Conservation (phyloP, 2,888 invertebrate genomes). For the Mesorhabditis sp. region DNA sequence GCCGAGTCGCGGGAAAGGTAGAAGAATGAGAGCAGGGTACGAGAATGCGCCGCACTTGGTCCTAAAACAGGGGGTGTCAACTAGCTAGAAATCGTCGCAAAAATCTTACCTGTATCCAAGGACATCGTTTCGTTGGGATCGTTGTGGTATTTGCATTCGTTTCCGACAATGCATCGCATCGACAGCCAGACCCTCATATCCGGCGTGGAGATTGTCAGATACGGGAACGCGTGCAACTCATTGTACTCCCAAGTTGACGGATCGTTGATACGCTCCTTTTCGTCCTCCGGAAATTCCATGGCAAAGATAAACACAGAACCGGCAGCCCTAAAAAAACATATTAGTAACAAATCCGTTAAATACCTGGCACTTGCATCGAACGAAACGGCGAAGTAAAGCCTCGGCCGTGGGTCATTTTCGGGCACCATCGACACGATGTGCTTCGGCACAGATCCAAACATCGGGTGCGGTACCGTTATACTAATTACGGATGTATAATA, state of each 20-base stretch:
- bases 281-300: not conserved
- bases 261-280: not conserved
- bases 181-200: not conserved
- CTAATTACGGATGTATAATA: not conserved
- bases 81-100: not conserved
- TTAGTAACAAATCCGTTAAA: not conserved
- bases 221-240: not conserved
- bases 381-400: not conserved
- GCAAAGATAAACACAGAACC: not conserved
- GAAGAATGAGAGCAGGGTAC: slow-evolving; percentile 4
- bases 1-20: not conserved
- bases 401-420: slow-evolving; percentile 5
- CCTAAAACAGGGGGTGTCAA: not conserved
- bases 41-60: slow-evolving; percentile 3
- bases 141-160: not conserved
- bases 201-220: not conserved
- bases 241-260: not conserved
- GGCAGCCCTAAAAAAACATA: not conserved
- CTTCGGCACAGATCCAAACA: not conserved
- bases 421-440: not conserved
- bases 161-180: slow-evolving; percentile 2
- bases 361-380: not conserved
- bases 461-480: not conserved
- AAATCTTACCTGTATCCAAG: not conserved
- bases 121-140: slow-evolving; percentile 2